Percentiles rank a stretch among this genome's conserved stretches.
Evolutionary conservation across 2,888 invertebrate species (phyloP).

Genomic region (Zaprionus obscuricornis): DNA sequence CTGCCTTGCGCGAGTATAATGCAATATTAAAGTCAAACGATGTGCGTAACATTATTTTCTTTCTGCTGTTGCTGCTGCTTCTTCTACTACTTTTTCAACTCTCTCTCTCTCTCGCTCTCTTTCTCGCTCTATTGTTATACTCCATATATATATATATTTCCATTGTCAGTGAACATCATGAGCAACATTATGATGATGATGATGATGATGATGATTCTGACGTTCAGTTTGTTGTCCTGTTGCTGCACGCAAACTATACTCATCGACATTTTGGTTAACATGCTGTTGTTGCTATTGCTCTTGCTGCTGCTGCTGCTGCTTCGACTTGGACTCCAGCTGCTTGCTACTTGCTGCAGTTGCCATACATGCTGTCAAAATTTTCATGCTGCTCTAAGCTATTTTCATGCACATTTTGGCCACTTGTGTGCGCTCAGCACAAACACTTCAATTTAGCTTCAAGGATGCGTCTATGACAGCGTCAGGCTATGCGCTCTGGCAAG

Average conservation of each 20-base stretch:
- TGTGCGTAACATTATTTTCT: slow-evolving; percentile 55
- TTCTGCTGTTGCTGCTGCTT: slow-evolving; percentile 16
- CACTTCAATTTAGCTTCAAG: slow-evolving; percentile 76
- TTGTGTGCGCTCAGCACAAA: slow-evolving; percentile 70
- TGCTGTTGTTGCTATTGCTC: slow-evolving; percentile 2
- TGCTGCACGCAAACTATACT: slow-evolving; percentile 15
- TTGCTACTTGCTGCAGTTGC: no score
- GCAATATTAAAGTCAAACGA: slow-evolving; percentile 62
- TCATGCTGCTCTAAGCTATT: slow-evolving; percentile 73
- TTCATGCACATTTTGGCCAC: slow-evolving; percentile 75
- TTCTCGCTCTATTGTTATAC: neutral
- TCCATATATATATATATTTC: slow-evolving; percentile 14
- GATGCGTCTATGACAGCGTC: slow-evolving; percentile 52
- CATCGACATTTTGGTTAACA: slow-evolving; percentile 6
- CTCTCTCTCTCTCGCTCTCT: slow-evolving; percentile 14
- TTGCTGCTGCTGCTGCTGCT: slow-evolving; percentile 4
- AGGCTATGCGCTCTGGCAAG: no score
- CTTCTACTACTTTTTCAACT: no score
- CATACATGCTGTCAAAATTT: slow-evolving; percentile 53
- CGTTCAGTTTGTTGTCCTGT: no score
- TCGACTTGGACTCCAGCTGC: no score
- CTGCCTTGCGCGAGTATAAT: slow-evolving; percentile 28
- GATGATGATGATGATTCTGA: no score
- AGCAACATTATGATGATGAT: slow-evolving; percentile 26
- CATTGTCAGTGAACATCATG: slow-evolving; percentile 44